phyloP scores from a whole-genome alignment of 2,888 invertebrate genomes.

The Gymnoscelis rufifasciata region DNA sequence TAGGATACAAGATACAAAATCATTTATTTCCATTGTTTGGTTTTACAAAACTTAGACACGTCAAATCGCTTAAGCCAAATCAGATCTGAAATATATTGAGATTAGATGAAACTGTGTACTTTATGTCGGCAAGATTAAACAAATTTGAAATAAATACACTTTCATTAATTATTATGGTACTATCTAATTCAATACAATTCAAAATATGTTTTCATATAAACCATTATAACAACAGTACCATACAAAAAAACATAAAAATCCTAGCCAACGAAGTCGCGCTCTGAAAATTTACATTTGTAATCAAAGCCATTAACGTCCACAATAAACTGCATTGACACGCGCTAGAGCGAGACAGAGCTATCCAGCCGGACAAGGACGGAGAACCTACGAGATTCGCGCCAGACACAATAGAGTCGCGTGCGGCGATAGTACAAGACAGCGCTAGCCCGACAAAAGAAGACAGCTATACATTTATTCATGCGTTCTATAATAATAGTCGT shows the following conservation, averaged over 20 bases:
- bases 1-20: too few species aligned
- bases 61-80: too few species aligned
- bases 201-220: not conserved
- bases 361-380: slow-evolving; percentile 47
- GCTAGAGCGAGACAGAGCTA: slow-evolving; percentile 55
- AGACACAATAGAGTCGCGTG: slow-evolving; percentile 76
- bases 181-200: too few species aligned
- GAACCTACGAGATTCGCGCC: slow-evolving; percentile 51
- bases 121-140: too few species aligned
- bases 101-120: too few species aligned
- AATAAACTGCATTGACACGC: slow-evolving; percentile 77
- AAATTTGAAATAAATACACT: too few species aligned
- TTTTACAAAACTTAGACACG: too few species aligned
- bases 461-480: slow-evolving; percentile 34
- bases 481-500: slow-evolving; percentile 52
- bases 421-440: slow-evolving; percentile 51
- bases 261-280: slow-evolving; percentile 69
- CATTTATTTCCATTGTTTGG: too few species aligned
- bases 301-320: slow-evolving; percentile 76
- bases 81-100: too few species aligned
- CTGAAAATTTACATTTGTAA: slow-evolving; percentile 78
- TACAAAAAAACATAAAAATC: slow-evolving; percentile 67
- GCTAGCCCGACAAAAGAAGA: slow-evolving; percentile 48
- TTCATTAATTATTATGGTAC: too few species aligned
- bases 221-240: slow-evolving; percentile 56